These are phyloP conservation scores for Trichomalopsis sarcophagae DNA, from an alignment of 1,140 invertebrate genomes.

Conservation along the genomic window DNA sequence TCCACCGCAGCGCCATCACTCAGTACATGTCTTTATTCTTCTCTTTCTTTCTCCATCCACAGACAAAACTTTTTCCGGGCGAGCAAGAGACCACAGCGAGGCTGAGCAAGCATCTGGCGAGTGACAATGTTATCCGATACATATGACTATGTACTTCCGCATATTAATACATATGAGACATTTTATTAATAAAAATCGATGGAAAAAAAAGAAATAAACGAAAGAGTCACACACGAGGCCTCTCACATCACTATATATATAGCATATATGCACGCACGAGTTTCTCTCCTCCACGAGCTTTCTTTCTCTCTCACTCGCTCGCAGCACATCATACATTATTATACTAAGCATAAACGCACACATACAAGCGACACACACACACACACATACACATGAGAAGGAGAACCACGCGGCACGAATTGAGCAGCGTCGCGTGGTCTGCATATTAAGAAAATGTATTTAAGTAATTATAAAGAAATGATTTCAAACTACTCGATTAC, in stretches of 20 bases:
- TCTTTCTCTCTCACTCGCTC: constrained; percentile 20
- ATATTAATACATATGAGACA: constrained; percentile 15
- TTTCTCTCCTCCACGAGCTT: constrained; percentile 46
- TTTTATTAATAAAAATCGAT: constrained; percentile 48
- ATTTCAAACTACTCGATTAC: constrained; percentile 66
- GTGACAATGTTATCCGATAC: background rate
- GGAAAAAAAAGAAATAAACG: constrained; percentile 30
- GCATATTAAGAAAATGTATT: constrained; percentile 68
- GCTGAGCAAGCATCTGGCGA: background rate
- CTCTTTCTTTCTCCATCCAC: constrained; percentile 55
- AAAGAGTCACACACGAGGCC: background rate
- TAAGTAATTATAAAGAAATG: constrained; percentile 71
- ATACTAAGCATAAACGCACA: background rate
- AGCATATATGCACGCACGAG: constrained; percentile 16
- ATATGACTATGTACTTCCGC: constrained; percentile 25
- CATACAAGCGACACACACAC: background rate
- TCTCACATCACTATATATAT: background rate
- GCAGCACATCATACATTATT: constrained; percentile 1
- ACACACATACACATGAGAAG: background rate
- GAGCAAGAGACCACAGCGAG: constrained; percentile 39
- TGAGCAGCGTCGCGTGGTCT: constrained; percentile 23
- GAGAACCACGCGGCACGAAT: constrained; percentile 43
- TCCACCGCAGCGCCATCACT: too few species aligned
- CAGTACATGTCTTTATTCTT: background rate
- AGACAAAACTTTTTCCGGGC: constrained; percentile 27